Conservation (phyloP, 2,888 invertebrate species). For the Lasioglossum leucozonium region DNA sequence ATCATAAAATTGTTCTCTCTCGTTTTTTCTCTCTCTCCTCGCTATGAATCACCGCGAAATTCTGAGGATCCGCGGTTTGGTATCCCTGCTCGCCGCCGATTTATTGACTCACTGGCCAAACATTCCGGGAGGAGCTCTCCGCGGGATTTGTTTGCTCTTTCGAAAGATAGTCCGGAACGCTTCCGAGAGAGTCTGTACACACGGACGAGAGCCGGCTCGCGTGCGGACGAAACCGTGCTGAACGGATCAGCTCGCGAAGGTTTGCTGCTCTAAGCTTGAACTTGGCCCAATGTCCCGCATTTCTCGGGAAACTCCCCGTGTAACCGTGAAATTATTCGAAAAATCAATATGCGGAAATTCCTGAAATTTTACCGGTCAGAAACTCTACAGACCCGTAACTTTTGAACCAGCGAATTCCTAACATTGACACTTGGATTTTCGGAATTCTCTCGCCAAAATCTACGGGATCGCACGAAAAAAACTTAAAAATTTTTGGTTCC, state of each 20-base stretch:
- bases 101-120: constrained; percentile 29
- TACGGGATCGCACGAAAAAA: no score
- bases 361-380: no score
- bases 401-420: no score
- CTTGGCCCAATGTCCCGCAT: neutral
- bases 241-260: constrained; percentile 9
- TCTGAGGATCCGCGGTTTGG: neutral
- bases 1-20: neutral
- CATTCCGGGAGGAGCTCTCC: constrained; percentile 12
- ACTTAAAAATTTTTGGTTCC: no score
- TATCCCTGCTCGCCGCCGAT: neutral
- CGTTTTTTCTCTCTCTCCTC: no score
- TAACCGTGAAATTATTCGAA: no score
- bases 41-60: neutral
- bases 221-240: neutral
- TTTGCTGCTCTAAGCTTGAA: neutral
- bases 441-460: no score
- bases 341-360: no score
- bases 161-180: constrained; percentile 10
- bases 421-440: no score
- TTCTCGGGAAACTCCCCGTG: neutral
- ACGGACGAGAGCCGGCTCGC: neutral
- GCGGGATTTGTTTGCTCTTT: constrained; percentile 34
- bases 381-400: no score
- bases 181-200: neutral